Conservation (phyloP, 30 jellyfish, hydroid and myxozoan species). For the Rhopilema esculentum region DNA sequence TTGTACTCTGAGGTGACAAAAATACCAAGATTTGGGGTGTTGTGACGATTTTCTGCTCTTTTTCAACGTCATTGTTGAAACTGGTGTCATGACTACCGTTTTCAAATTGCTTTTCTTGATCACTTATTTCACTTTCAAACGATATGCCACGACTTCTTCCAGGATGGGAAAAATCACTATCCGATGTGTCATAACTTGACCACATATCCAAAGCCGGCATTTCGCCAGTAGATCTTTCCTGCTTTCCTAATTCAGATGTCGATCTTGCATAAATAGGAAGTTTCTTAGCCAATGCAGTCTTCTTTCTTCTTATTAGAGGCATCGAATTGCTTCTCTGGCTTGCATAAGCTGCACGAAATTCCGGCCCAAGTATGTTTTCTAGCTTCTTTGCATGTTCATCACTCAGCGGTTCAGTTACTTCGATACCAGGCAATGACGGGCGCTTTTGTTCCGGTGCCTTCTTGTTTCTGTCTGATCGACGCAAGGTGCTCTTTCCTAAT, state of each 20-base stretch:
- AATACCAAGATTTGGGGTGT: background rate
- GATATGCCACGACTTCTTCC: slow-evolving; percentile 6
- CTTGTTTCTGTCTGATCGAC: slow-evolving; percentile 12
- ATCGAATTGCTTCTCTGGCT: slow-evolving; percentile 46
- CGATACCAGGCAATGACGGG: slow-evolving; percentile 20
- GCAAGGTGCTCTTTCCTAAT: slow-evolving; percentile 29
- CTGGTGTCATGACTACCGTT: background rate
- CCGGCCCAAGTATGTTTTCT: slow-evolving; percentile 55
- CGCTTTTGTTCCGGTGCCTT: background rate
- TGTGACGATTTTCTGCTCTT: background rate
- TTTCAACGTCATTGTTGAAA: background rate
- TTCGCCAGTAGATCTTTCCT: background rate
- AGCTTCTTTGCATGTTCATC: slow-evolving; percentile 34
- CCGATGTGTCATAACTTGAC: slow-evolving; percentile 23
- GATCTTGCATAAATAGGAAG: background rate
- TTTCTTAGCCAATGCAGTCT: background rate
- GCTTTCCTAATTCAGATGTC: background rate
- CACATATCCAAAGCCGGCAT: background rate
- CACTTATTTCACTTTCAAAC: slow-evolving; percentile 56
- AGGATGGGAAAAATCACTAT: slow-evolving; percentile 28
- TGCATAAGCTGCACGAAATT: slow-evolving; percentile 30
- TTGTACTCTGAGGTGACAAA: background rate
- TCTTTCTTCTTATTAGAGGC: slow-evolving; percentile 40
- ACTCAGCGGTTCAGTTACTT: background rate
- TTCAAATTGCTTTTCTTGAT: background rate